These are phyloP conservation scores for Drosophila biarmipes DNA, from an alignment of 1,140 invertebrate genomes.

Conservation along the genomic window DNA sequence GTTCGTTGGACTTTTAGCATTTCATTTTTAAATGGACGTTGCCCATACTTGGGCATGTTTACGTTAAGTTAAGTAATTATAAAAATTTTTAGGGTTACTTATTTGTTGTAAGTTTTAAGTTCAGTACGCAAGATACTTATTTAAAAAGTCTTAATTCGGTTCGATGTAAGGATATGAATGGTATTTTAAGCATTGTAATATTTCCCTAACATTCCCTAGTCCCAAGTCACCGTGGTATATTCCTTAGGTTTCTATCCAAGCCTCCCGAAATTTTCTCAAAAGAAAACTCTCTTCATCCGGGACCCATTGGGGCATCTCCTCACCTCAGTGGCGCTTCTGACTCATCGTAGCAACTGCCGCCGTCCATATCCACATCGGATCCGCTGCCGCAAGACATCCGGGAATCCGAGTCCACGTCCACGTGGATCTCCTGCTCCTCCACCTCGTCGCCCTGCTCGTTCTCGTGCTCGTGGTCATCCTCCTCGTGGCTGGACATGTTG, in stretches of 20 bases:
- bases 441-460: constrained; percentile 84
- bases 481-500: constrained; percentile 84
- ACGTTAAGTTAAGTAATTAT: too few relatives aligned
- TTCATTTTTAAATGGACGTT: too few relatives aligned
- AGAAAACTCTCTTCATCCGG: not conserved
- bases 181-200: too few relatives aligned
- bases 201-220: too few relatives aligned
- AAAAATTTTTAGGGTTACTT: too few relatives aligned
- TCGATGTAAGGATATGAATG: too few relatives aligned
- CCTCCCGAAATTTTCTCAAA: not conserved
- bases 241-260: not conserved
- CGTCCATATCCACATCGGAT: constrained; percentile 84
- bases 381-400: constrained; percentile 86
- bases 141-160: too few relatives aligned
- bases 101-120: too few relatives aligned
- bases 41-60: too few relatives aligned
- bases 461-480: constrained; percentile 80
- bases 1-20: too few relatives aligned
- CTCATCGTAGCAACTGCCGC: constrained; percentile 84
- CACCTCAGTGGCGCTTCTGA: constrained; percentile 83
- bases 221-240: not conserved
- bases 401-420: constrained; percentile 86
- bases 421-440: constrained; percentile 87
- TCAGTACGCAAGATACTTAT: too few relatives aligned
- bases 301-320: not conserved